phyloP scores from a whole-genome alignment of 2,888 invertebrate genomes.

The Yponomeuta cagnagella region DNA sequence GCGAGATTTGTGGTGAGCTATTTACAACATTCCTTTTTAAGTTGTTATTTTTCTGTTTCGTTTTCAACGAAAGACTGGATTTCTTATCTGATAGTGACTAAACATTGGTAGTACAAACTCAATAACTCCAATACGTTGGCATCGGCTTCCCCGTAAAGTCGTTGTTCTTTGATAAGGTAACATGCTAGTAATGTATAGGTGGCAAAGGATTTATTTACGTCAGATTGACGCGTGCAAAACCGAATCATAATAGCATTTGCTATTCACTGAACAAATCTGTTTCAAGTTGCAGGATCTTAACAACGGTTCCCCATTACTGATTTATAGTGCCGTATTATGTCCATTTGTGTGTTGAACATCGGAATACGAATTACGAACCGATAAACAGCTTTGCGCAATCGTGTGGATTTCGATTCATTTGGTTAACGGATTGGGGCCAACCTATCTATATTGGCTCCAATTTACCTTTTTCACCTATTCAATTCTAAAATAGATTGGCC shows the following conservation, averaged over 20 bases:
- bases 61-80: neutral
- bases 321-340: neutral
- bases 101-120: neutral
- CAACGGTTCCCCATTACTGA: neutral
- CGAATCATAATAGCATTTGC: neutral
- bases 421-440: too few relatives aligned
- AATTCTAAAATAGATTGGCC: too few relatives aligned
- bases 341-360: too few relatives aligned
- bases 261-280: neutral
- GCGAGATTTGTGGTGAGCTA: slow-evolving; percentile 4
- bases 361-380: neutral
- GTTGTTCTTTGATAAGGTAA: neutral
- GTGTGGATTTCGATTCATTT: neutral
- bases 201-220: neutral
- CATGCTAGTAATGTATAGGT: neutral
- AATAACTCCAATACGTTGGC: neutral
- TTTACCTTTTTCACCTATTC: too few relatives aligned
- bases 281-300: neutral
- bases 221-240: neutral
- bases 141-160: neutral
- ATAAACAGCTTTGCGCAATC: neutral
- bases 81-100: neutral
- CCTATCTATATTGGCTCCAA: too few relatives aligned
- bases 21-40: slow-evolving; percentile 9
- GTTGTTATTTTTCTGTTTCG: neutral